A percentile compares a stretch with the other conserved stretches of the same genome.
Conservation (phyloP, 2,113 vertebrate genomes). For the Dunckerocampus dactyliophorus region DNA sequence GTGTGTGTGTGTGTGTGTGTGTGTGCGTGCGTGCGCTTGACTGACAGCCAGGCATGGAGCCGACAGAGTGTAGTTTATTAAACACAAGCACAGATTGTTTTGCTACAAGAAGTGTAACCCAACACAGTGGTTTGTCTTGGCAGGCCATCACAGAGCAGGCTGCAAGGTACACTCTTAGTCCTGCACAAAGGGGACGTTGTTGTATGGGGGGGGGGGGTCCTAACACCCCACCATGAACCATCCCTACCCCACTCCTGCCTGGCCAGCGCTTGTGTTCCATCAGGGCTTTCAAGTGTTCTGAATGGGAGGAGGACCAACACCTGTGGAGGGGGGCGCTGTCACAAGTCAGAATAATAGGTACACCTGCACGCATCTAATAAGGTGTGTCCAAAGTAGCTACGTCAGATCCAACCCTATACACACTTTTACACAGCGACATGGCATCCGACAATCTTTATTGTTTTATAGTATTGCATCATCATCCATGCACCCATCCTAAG, state of each 20-base stretch:
- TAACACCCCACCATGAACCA: conserved; percentile 21
- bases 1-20: conserved; percentile 23
- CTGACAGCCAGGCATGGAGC: conserved; percentile 72
- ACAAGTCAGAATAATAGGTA: too few relatives aligned
- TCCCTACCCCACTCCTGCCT: too few relatives aligned
- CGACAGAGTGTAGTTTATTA: conserved; percentile 77
- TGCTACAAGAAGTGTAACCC: conserved; percentile 82
- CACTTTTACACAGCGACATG: too few relatives aligned
- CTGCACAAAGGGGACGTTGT: conserved; percentile 84
- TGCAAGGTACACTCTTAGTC: conserved; percentile 77
- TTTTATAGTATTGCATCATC: conserved; percentile 4
- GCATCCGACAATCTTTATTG: background rate
- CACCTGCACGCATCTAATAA: too few relatives aligned
- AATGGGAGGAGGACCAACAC: conserved; percentile 59
- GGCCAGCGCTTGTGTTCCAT: conserved; percentile 3
- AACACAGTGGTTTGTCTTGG: conserved; percentile 85
- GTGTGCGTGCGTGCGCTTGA: conserved; percentile 42
- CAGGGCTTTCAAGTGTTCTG: conserved; percentile 41
- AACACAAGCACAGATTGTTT: conserved; percentile 84
- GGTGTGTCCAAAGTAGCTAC: too few relatives aligned
- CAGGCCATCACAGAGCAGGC: conserved; percentile 78
- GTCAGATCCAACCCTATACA: too few relatives aligned
- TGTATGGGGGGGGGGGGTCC: conserved; percentile 67
- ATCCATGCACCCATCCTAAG: background rate
- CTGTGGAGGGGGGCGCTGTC: conserved; percentile 46